A percentile compares a stretch with the other conserved stretches of the same genome.
These are phyloP conservation scores for Sandelia bainsii DNA, from an alignment of 2,797 vertebrate species.

Conservation along the genomic window DNA sequence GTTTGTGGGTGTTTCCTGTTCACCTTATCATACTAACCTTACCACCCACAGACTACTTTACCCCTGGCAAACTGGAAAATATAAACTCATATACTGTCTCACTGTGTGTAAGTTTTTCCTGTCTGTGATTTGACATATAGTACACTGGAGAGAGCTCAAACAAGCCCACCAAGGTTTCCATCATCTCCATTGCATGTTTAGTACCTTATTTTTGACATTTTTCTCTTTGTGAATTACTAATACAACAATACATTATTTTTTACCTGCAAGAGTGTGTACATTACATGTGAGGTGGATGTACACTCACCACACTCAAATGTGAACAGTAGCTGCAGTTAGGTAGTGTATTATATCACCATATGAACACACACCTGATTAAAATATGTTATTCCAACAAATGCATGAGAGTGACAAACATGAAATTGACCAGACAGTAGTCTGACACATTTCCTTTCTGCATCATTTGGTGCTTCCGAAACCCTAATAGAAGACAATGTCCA, in stretches of 20 bases:
- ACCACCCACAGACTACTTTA: neutral
- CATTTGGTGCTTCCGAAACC: constrained; percentile 1
- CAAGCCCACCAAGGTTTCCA: constrained; percentile 5
- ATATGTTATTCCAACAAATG: constrained; percentile 13
- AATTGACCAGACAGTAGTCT: constrained; percentile 4
- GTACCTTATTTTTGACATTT: neutral
- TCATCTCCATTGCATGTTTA: neutral
- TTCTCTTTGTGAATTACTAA: constrained; percentile 20
- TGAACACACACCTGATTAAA: constrained; percentile 16
- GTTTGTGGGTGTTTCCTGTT: neutral
- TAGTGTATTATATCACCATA: constrained; percentile 30
- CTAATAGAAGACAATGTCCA: constrained; percentile 15
- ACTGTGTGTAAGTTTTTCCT: neutral
- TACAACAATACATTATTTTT: neutral
- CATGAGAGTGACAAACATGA: too few relatives aligned
- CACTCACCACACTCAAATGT: neutral
- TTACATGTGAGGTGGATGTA: rapidly evolving
- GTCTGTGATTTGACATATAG: neutral
- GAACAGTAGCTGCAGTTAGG: constrained; percentile 64
- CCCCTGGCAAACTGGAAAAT: neutral
- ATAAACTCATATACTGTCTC: neutral
- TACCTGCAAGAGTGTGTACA: neutral
- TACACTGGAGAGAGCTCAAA: neutral
- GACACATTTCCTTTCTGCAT: neutral
- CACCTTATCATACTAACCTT: rapidly evolving